phyloP scores from a whole-genome alignment of 2,113 vertebrate species.

The Heterotis niloticus region DNA sequence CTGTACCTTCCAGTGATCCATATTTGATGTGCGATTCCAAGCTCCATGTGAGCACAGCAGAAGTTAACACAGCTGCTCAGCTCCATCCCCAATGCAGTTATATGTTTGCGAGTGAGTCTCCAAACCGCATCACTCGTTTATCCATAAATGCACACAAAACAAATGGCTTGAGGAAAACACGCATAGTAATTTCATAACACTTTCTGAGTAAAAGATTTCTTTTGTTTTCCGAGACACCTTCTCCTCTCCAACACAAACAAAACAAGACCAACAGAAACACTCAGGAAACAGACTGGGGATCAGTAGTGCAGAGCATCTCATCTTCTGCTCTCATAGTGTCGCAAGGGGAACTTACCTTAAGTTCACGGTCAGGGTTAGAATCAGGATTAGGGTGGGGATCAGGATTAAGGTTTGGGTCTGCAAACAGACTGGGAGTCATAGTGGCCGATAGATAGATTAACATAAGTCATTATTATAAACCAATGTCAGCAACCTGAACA shows the following conservation, averaged over 20 bases:
- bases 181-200: constrained; percentile 16
- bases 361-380: no score
- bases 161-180: background rate
- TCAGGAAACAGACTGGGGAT: background rate
- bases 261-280: constrained; percentile 21
- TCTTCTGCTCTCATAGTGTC: constrained; percentile 23
- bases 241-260: constrained; percentile 16
- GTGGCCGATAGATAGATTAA: no score
- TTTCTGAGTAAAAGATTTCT: constrained; percentile 22
- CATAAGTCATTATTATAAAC: no score
- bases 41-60: background rate
- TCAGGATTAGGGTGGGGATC: no score
- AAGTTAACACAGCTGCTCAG: background rate
- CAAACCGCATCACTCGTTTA: background rate
- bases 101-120: background rate
- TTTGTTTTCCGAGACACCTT: background rate
- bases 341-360: constrained; percentile 26
- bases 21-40: background rate
- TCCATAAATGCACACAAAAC: background rate
- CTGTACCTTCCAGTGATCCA: background rate
- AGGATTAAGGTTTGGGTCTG: no score
- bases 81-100: background rate
- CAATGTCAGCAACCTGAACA: no score
- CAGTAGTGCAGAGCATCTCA: background rate
- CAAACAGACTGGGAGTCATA: no score